phyloP scores from a whole-genome alignment of 2,888 invertebrate species.

The Notodonta ziczac region DNA sequence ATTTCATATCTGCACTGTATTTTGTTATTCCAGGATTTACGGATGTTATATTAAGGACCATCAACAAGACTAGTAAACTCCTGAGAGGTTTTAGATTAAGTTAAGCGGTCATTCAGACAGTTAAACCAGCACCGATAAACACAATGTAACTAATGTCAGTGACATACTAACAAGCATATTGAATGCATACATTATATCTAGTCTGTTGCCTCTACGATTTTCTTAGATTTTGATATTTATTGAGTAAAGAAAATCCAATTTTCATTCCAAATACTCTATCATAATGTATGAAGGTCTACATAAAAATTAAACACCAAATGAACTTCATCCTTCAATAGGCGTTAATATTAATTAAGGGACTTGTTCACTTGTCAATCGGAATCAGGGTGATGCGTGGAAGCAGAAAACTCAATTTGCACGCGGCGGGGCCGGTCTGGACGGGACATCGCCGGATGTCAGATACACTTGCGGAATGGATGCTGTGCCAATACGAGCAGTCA shows the following conservation, averaged over 20 bases:
- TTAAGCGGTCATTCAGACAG: no score
- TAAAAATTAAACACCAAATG: slow-evolving; percentile 5
- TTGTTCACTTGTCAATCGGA: slow-evolving; percentile 63
- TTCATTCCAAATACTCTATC: no score
- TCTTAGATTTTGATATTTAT: no score
- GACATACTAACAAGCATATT: no score
- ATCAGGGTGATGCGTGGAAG: slow-evolving; percentile 57
- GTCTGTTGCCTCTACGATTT: no score
- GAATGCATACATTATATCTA: no score
- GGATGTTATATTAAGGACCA: slow-evolving; percentile 21
- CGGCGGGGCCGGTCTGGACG: slow-evolving; percentile 54
- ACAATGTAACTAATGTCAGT: no score
- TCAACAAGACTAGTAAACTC: background rate
- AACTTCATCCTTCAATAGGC: slow-evolving; percentile 12
- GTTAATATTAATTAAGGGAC: slow-evolving; percentile 39
- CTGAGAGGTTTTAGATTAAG: background rate
- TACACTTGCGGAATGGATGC: slow-evolving; percentile 51
- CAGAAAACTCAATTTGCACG: slow-evolving; percentile 74
- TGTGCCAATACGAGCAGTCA: slow-evolving; percentile 26
- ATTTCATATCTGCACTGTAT: slow-evolving; percentile 49
- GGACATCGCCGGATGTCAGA: slow-evolving; percentile 63
- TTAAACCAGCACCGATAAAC: no score
- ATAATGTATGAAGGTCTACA: no score
- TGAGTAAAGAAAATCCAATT: no score
- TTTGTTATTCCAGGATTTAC: slow-evolving; percentile 50